Evolutionary conservation across 2,797 vertebrate genomes (phyloP).

Genomic region (Hydrolagus colliei): DNA sequence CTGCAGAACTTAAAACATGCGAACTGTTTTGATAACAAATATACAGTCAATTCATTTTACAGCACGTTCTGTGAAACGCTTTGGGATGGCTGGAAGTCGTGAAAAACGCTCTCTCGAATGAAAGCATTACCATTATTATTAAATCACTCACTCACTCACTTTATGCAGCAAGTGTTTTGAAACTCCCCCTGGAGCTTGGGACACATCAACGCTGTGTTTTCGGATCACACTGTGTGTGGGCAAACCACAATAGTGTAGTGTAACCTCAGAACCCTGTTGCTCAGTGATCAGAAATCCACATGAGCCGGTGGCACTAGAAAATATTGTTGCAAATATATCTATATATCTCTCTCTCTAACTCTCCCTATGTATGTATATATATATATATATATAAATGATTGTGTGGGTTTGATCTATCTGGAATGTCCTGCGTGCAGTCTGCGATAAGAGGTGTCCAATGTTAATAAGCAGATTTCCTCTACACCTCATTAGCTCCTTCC

Average conservation of each 20-base stretch:
- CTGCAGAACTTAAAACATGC: not conserved
- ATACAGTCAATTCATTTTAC: not conserved
- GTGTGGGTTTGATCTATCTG: constrained; percentile 63
- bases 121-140: not conserved
- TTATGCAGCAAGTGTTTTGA: constrained; percentile 9
- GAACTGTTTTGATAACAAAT: not conserved
- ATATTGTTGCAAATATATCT: constrained; percentile 55
- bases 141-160: too few relatives aligned
- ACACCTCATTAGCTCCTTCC: constrained; percentile 84
- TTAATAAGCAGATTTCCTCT: constrained; percentile 89
- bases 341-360: not conserved
- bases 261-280: constrained; percentile 28
- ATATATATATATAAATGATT: constrained; percentile 52
- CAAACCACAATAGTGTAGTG: constrained; percentile 7
- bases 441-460: constrained; percentile 87
- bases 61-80: too few relatives aligned
- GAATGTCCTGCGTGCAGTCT: constrained; percentile 53
- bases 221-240: not conserved
- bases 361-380: too few relatives aligned
- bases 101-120: too few relatives aligned
- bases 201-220: not conserved
- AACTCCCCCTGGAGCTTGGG: constrained; percentile 3
- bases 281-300: constrained; percentile 51
- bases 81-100: too few relatives aligned
- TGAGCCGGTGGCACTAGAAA: constrained; percentile 63